Percentiles rank a stretch among this genome's conserved stretches.
These are phyloP conservation scores for Agriotes lineatus DNA, from an alignment of 2,888 invertebrate genomes.

Conservation along the genomic window DNA sequence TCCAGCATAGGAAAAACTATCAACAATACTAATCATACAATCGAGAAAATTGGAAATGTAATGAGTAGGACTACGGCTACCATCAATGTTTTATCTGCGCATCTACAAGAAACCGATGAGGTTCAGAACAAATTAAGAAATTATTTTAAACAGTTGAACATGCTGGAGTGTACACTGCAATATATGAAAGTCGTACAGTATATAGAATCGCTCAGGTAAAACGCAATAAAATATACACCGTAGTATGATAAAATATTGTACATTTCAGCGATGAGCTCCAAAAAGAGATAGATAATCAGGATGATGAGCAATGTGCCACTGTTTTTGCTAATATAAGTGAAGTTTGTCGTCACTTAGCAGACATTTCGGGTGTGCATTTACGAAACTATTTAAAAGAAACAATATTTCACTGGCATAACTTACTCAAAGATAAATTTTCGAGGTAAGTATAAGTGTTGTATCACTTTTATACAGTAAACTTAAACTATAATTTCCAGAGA, in stretches of 20 bases:
- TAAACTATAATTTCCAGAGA: slow-evolving; percentile 71
- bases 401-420: slow-evolving; percentile 85
- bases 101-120: slow-evolving; percentile 66
- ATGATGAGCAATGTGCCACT: slow-evolving; percentile 70
- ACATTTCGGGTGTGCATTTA: slow-evolving; percentile 71
- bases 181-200: slow-evolving; percentile 79
- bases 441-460: slow-evolving; percentile 69
- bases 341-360: slow-evolving; percentile 65
- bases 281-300: slow-evolving; percentile 71
- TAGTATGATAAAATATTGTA: too few species aligned
- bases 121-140: slow-evolving; percentile 70
- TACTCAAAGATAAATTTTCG: slow-evolving; percentile 81
- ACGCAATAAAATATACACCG: too few species aligned
- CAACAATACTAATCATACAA: slow-evolving; percentile 39
- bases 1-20: slow-evolving; percentile 71
- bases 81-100: slow-evolving; percentile 65
- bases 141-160: slow-evolving; percentile 70
- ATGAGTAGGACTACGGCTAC: slow-evolving; percentile 65
- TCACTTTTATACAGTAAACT: slow-evolving; percentile 2
- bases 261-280: slow-evolving; percentile 72
- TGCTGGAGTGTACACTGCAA: slow-evolving; percentile 70
- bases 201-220: slow-evolving; percentile 79
- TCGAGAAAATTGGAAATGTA: slow-evolving; percentile 53
- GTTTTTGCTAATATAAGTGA: slow-evolving; percentile 71
- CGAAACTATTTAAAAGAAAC: slow-evolving; percentile 76